Base-by-base conservation (phyloP, 2,113 vertebrate genomes). In the Nannospalax galili region DNA sequence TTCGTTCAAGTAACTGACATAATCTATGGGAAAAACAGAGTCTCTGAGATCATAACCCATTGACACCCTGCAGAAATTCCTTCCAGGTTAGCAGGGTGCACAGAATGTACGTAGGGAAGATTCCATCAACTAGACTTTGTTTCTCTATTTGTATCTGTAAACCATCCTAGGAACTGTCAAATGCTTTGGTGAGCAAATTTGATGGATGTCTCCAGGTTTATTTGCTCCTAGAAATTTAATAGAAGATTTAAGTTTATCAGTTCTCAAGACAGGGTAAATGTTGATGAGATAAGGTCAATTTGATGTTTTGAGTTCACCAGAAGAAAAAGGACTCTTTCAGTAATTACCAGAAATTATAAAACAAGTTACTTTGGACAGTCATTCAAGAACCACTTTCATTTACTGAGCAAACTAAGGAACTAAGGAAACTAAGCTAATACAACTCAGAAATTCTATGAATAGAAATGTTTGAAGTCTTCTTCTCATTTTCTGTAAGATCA, bases 271-370 rank as follows among this genome's bases (percentile, higher is more conserved):
- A 91, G 52, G 20, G 12, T 91, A 86, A 90, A 79, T 65, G 32
- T 94, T 84, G 91, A n/a, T 89, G 19, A 94, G 62, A 64, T 74
- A 88, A 92, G 79, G 73, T 86, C 77, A 92, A 65, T 30, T 84
- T 65, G 48, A 75, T 78, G 1, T 20, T 85, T 84, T 84, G 28
- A 86, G 30, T 80, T 92, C 45, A 40, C 40, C 91, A 40, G 81
- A 72, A 64, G 2, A 85, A 75, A 93, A 90, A 17, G 3, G 35
- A 14, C 4, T 81, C 7, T 73, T 85, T 20, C 14, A 72, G 73
- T 65, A 28, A 75, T 73, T 93, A 86, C 92, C 69, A 93, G 88
- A 26, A 95, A 93, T 69, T 93, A 91, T 48, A 94, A 88, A 96
- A 93, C 93, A 92, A 80, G 89, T 95, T 52, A 84, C 32, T 86